Percentiles rank a stretch among this genome's conserved stretches.
Evolutionary conservation across 2,888 invertebrate genomes (phyloP).

Genomic region (Myathropa florea): DNA sequence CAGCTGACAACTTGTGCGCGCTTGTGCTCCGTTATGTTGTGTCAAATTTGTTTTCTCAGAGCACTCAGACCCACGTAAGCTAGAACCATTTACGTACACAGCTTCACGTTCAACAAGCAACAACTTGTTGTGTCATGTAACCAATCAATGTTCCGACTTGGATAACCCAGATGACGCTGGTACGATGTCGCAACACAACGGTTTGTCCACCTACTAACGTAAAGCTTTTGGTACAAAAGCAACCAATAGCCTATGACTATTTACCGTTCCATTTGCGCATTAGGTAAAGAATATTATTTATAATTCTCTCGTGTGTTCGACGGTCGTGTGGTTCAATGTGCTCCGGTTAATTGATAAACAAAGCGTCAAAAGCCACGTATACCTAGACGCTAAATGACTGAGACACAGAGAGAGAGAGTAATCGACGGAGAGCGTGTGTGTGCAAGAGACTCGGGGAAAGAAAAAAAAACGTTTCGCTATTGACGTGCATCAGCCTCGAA

Average conservation of each 20-base stretch:
- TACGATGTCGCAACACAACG: constrained; percentile 9
- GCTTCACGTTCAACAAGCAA: background rate
- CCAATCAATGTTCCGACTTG: constrained; percentile 24
- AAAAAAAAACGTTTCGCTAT: constrained; percentile 1
- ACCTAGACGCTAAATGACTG: background rate
- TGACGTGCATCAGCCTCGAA: constrained; percentile 29
- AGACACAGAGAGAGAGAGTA: background rate
- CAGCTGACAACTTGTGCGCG: too few species aligned
- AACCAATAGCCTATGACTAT: constrained; percentile 1
- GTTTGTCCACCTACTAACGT: constrained; percentile 8
- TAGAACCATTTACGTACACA: background rate
- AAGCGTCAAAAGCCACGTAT: constrained; percentile 10
- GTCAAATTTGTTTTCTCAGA: background rate
- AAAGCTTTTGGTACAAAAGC: background rate
- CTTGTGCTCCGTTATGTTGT: too few species aligned
- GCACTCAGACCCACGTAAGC: background rate
- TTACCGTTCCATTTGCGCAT: constrained; percentile 28
- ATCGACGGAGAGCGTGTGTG: background rate
- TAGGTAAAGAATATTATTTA: constrained; percentile 18
- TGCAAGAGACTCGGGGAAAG: background rate
- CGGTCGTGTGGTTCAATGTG: constrained; percentile 33
- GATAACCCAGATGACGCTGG: constrained; percentile 9
- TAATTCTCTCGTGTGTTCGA: constrained; percentile 14
- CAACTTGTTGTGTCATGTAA: constrained; percentile 7
- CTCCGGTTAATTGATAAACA: constrained; percentile 42